Percentiles rank a stretch among this genome's conserved stretches.
These are phyloP conservation scores for Ctenochaetus hawaiiensis DNA, from an alignment of 2,797 vertebrate genomes.

Conservation along the genomic window DNA sequence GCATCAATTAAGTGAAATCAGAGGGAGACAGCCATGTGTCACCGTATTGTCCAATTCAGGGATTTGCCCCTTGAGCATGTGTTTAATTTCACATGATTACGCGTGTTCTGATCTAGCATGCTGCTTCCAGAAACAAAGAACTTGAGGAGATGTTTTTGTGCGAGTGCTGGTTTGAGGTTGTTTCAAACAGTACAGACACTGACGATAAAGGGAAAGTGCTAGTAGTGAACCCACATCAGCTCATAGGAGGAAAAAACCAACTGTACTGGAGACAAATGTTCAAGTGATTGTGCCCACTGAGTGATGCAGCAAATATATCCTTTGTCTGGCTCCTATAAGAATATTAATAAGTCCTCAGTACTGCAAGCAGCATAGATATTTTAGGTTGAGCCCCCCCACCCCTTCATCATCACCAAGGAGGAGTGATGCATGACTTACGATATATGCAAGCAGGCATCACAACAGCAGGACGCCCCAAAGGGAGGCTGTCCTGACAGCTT, in stretches of 20 bases:
- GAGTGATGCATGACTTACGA: constrained; percentile 46
- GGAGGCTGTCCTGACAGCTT: constrained; percentile 47
- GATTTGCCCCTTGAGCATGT: constrained; percentile 65
- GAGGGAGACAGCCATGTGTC: constrained; percentile 61
- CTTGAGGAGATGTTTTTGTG: not conserved
- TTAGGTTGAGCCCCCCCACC: constrained; percentile 21
- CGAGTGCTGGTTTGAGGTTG: not conserved
- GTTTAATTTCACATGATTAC: constrained; percentile 70
- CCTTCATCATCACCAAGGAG: constrained; percentile 8
- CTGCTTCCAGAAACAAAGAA: not conserved
- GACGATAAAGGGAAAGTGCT: not conserved
- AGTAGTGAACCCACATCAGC: not conserved
- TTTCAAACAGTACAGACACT: not conserved
- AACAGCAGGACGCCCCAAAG: constrained; percentile 57
- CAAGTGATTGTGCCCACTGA: not conserved
- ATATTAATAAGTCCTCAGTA: not conserved
- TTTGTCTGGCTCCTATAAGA: not conserved
- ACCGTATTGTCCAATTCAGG: constrained; percentile 56
- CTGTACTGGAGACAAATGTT: not conserved
- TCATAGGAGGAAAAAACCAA: not conserved
- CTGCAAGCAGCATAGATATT: constrained; percentile 38
- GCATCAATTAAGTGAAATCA: constrained; percentile 73
- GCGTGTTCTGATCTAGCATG: not conserved
- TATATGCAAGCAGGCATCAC: constrained; percentile 46
- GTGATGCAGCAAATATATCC: constrained; percentile 16